phyloP scores from a whole-genome alignment of 2,113 vertebrate genomes.

The Murina feae region DNA sequence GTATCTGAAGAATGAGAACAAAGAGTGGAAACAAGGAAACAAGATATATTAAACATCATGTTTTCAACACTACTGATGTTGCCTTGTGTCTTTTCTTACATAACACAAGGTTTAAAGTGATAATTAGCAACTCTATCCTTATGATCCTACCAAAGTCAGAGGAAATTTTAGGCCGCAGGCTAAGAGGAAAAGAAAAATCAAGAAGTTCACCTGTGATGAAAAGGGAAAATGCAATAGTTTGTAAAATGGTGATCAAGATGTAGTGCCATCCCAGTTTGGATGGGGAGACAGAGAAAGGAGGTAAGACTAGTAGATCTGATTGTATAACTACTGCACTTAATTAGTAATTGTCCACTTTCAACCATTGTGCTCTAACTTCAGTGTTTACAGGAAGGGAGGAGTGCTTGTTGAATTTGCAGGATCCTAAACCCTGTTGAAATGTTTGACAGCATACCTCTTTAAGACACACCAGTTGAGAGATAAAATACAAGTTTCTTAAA shows the following conservation, averaged over 20 bases:
- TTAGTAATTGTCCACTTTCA: too few species aligned
- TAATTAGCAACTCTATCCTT: background rate
- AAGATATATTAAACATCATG: background rate
- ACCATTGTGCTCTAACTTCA: background rate
- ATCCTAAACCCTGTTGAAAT: background rate
- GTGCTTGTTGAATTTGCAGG: background rate
- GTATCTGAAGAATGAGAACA: background rate
- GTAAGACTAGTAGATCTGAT: background rate
- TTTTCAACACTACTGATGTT: background rate
- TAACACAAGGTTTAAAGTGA: background rate
- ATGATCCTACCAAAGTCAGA: background rate
- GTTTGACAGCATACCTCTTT: background rate
- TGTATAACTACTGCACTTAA: rapidly evolving
- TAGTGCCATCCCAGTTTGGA: background rate
- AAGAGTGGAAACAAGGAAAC: background rate
- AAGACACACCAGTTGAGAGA: background rate
- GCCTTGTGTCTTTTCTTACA: background rate
- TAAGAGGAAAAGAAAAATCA: background rate
- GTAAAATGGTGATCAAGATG: background rate
- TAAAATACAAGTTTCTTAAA: background rate
- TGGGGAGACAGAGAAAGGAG: background rate
- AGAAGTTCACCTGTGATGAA: background rate
- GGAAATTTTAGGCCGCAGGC: background rate
- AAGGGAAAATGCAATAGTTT: background rate
- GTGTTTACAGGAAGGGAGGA: background rate